Evolutionary conservation across 1,140 invertebrate species (phyloP).

Genomic region (Diorhabda elongata): DNA sequence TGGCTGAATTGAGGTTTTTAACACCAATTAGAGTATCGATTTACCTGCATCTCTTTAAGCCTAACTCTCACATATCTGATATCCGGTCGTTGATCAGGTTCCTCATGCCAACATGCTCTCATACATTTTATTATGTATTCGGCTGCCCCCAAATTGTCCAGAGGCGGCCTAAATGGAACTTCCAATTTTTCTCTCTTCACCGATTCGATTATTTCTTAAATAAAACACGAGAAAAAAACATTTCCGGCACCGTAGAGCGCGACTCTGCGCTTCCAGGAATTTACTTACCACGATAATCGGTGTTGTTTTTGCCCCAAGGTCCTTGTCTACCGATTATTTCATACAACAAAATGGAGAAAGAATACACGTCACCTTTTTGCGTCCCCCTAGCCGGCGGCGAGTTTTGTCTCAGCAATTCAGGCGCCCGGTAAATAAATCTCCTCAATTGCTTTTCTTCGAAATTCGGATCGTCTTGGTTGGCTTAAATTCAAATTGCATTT

Average conservation of each 20-base stretch:
- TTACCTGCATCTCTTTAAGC: constrained; percentile 70
- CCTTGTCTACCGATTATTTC: constrained; percentile 65
- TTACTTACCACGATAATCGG: constrained; percentile 56
- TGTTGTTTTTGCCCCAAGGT: constrained; percentile 63
- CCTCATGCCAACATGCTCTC: constrained; percentile 73
- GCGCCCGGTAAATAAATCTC: constrained; percentile 62
- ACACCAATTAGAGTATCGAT: background rate
- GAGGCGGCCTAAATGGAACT: constrained; percentile 55
- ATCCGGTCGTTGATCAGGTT: constrained; percentile 65
- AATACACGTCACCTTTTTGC: constrained; percentile 70
- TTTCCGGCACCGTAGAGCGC: too few relatives aligned
- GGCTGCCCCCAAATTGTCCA: constrained; percentile 53
- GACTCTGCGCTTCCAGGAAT: background rate
- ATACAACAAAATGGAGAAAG: constrained; percentile 67
- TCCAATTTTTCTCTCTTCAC: constrained; percentile 60
- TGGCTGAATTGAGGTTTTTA: too few relatives aligned
- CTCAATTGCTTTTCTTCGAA: constrained; percentile 47
- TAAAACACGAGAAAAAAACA: background rate
- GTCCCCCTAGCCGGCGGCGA: constrained; percentile 56
- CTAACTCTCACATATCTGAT: constrained; percentile 64
- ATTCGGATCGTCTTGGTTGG: constrained; percentile 55
- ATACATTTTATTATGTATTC: constrained; percentile 66
- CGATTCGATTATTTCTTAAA: constrained; percentile 74
- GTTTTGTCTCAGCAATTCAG: constrained; percentile 60
- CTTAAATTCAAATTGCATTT: constrained; percentile 31